Percentiles rank a stretch among this genome's conserved stretches.
Evolutionary conservation across 2,888 invertebrate species (phyloP).

Genomic region (Celastrina argiolus): DNA sequence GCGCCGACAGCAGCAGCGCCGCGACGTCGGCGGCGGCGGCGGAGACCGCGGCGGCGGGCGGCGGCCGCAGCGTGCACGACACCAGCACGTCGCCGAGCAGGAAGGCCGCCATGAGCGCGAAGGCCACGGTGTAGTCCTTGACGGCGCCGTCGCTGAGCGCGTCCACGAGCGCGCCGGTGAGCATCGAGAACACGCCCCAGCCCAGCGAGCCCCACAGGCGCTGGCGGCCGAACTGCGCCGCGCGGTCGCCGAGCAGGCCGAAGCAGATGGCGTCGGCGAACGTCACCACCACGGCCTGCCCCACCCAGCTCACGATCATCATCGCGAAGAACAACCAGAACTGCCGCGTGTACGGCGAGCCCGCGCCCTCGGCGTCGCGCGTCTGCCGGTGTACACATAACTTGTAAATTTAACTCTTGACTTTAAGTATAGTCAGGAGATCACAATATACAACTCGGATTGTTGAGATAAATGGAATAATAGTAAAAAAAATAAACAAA

Average conservation of each 20-base stretch:
- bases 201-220: conserved; percentile 93
- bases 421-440: too few species aligned
- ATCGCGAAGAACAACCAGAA: conserved; percentile 89
- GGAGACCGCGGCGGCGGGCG: background rate
- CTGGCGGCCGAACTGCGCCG: conserved; percentile 90
- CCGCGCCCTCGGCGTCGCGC: conserved; percentile 38
- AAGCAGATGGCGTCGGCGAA: conserved; percentile 94
- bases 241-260: conserved; percentile 85
- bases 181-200: conserved; percentile 87
- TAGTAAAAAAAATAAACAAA: too few species aligned
- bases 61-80: conserved; percentile 76
- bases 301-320: conserved; percentile 88
- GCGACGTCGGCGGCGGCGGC: conserved; percentile 82
- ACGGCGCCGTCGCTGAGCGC: conserved; percentile 80
- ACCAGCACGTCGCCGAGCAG: conserved; percentile 82
- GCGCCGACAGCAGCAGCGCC: conserved; percentile 79
- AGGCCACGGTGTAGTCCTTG: conserved; percentile 89
- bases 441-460: too few species aligned
- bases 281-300: conserved; percentile 91
- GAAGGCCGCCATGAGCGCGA: conserved; percentile 84
- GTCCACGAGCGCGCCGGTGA: conserved; percentile 89
- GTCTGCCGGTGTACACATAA: conserved; percentile 43
- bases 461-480: too few species aligned
- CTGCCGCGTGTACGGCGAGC: conserved; percentile 70
- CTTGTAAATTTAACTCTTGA: background rate